Evolutionary conservation across 2,797 vertebrate species (phyloP), one percentile per base, ranked within the genome.

Genomic region (Rachycentron canadum): DNA sequence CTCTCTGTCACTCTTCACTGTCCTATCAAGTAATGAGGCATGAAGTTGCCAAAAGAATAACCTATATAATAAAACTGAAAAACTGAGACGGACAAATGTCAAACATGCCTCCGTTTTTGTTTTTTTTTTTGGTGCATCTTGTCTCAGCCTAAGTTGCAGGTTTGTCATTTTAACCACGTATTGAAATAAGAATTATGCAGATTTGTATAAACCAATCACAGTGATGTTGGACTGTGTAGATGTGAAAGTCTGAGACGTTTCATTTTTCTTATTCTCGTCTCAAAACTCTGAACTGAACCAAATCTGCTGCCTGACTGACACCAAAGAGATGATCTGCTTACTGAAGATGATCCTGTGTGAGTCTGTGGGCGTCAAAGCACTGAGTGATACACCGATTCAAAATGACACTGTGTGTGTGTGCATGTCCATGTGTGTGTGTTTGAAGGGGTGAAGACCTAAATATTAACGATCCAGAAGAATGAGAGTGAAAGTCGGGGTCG

Each of bases 401-500:
- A 32, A 32, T 32, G 30, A 32, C 7, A 7, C 3, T 62, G 45
- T 61, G 52, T 52, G 38, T 66, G 49, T 26, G 28, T 43, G 36
- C 7, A 7, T 38, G 43, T 45, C 16, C 19, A 16, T 19, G 43
- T 45, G 43, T 45, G 43, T 45, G 45, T 11, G 45, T 7, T 6
- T 6, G 43, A 16, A 4, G 3, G 40, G 14, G 21, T 8, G 43
- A 34, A 30, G 19, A 28, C 38, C 36, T 59, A 12, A 12, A 58
- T 14, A 38, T 75, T 50, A 71, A 47, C 62, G 45, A 76, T 63
- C 43, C 28, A 65, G 63, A 4, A 43, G 41, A 70, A 59, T 25
- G 4, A 4, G 45, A 73, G 28, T 32, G 63, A 72, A 59, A 55
- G 68, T 56, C 53, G 3, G 65, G 84, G 79, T 88, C 76, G 77